phyloP scores from a whole-genome alignment of 1,140 invertebrate species.

The Lordiphosa collinella region DNA sequence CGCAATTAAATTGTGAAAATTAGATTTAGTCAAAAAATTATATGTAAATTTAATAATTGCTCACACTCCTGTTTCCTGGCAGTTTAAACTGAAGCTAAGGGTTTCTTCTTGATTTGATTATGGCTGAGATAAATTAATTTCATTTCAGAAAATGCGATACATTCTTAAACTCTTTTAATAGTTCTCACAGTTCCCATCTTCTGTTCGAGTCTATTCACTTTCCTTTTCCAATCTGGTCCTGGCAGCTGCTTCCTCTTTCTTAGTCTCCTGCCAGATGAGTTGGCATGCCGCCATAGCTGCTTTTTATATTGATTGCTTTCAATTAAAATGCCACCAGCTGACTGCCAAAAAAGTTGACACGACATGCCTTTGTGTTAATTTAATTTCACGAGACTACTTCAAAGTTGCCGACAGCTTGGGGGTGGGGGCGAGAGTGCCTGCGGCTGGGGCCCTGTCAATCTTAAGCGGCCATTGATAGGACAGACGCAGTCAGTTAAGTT shows the following conservation, averaged over 20 bases:
- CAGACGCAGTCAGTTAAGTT: too few relatives aligned
- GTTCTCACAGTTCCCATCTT: too few relatives aligned
- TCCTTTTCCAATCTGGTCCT: background rate
- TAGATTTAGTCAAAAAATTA: background rate
- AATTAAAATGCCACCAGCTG: constrained; percentile 68
- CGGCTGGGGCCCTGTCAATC: constrained; percentile 43
- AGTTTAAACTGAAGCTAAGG: too few relatives aligned
- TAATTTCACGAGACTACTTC: constrained; percentile 62
- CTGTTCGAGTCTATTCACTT: background rate
- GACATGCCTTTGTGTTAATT: constrained; percentile 70
- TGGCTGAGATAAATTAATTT: too few relatives aligned
- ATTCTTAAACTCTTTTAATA: too few relatives aligned
- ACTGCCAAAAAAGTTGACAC: constrained; percentile 50
- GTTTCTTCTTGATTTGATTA: too few relatives aligned
- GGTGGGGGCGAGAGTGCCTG: constrained; percentile 14
- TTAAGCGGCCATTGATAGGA: constrained; percentile 40
- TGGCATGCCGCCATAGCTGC: constrained; percentile 1
- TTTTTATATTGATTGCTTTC: constrained; percentile 66
- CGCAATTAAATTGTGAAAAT: constrained; percentile 42
- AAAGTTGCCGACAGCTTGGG: constrained; percentile 48
- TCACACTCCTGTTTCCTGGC: too few relatives aligned
- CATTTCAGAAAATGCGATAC: too few relatives aligned
- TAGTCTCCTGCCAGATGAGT: background rate
- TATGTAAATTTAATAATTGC: constrained; percentile 46
- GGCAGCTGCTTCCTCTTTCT: constrained; percentile 3